Evolutionary conservation across 2,888 invertebrate genomes (phyloP), one percentile per base, ranked within the genome.

Genomic region (Seira sanloemensis): DNA sequence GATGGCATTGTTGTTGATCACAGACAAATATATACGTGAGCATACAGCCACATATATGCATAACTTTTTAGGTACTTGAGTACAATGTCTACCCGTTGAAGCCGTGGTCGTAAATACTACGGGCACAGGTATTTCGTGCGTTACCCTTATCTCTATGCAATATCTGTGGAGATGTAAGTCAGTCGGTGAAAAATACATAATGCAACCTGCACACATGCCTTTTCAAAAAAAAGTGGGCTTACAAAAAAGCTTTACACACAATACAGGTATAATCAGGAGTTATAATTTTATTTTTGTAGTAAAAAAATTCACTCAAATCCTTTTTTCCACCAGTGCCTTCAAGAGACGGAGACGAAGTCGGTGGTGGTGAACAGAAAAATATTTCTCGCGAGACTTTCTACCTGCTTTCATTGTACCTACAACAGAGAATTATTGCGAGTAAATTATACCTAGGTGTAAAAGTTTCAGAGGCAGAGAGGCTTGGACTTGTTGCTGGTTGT

Each of bases 241-340:
- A 18, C 18, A 58, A 58, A 9, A 58, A 16, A 37, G 58, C 12
- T 37, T 37, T 58, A 58, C 37, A 37, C n/a, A n/a, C 12, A 58
- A 58, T 58, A 18, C 58, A 58, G 58, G 58, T 58, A 58, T 18
- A 58, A 58, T 58, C 37, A 37, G 37, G 37, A 37, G 37, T 12
- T 50, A 23, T 54, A 27, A 5, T 23, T 25, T 19, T 37, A 5
- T 23, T 73, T 68, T 79, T 79, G 54, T 46, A 5, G 75, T 75
- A 69, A 81, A 80, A 58, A 58, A 75, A 71, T 71, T 72, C 75
- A 76, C 81, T 81, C 76, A 76, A 74, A 37, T 37, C n/a, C 27
- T 50, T 75, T 50, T 68, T 58, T 50, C 12, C 25, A 16, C 7
- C 74, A 58, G 58, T 58, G 58, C n/a, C 58, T 58, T 58, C 5